Evolutionary conservation across 2,888 invertebrate genomes (phyloP).

Genomic region (Sinelater perroti): DNA sequence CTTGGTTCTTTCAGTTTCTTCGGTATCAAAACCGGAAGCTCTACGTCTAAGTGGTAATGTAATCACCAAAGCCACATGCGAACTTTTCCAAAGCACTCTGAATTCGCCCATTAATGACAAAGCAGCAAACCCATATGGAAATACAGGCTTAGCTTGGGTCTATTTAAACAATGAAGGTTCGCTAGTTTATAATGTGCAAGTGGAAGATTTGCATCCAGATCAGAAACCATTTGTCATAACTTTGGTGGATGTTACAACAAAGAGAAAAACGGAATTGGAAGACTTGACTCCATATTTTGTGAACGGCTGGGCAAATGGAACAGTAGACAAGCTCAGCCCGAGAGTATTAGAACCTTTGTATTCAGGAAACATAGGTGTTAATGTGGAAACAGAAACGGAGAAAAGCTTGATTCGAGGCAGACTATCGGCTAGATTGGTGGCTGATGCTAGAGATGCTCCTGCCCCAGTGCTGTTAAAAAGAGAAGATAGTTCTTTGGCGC

Average conservation of each 20-base stretch:
- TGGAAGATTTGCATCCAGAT: conserved; percentile 69
- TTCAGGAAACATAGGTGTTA: conserved; percentile 81
- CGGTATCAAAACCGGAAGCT: conserved; percentile 70
- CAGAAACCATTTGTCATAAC: conserved; percentile 69
- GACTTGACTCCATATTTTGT: conserved; percentile 69
- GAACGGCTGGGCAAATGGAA: conserved; percentile 72
- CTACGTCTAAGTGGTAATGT: conserved; percentile 75
- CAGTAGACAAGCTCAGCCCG: conserved; percentile 79
- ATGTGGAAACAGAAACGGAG: conserved; percentile 71
- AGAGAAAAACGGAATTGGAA: conserved; percentile 74
- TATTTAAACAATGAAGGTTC: conserved; percentile 82
- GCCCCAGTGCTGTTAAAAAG: conserved; percentile 74
- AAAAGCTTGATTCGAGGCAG: conserved; percentile 73
- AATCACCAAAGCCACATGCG: conserved; percentile 79
- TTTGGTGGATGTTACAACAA: conserved; percentile 72
- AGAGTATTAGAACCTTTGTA: conserved; percentile 85
- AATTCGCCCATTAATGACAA: conserved; percentile 60
- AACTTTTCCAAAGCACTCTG: conserved; percentile 79
- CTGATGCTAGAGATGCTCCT: conserved; percentile 76
- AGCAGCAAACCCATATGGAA: conserved; percentile 54
- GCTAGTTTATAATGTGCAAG: conserved; percentile 78
- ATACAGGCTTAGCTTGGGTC: conserved; percentile 78
- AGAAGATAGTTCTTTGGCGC: conserved; percentile 64
- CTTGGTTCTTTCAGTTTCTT: conserved; percentile 74
- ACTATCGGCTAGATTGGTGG: conserved; percentile 73